phyloP scores from a whole-genome alignment of 2,113 vertebrate genomes.

The Microtus ochrogaster region DNA sequence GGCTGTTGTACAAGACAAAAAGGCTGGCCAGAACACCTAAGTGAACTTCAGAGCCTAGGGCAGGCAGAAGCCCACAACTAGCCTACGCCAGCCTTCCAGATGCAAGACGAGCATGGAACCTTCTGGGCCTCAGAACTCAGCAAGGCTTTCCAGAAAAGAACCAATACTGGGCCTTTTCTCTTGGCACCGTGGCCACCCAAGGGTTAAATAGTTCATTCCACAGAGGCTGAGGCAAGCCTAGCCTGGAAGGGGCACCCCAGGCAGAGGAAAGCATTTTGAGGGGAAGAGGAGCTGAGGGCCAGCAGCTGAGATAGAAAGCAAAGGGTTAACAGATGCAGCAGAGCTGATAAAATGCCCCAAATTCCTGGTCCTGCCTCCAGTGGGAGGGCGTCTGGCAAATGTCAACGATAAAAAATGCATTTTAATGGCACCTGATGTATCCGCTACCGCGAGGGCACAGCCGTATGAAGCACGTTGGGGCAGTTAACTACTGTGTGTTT shows the following conservation, averaged over 20 bases:
- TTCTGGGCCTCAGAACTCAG: background rate
- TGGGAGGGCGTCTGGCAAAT: conserved; percentile 86
- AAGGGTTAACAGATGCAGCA: conserved; percentile 81
- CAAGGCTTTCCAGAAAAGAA: background rate
- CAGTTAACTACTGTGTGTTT: conserved; percentile 10
- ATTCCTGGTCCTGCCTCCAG: conserved; percentile 84
- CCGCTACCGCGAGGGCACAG: conserved; percentile 86
- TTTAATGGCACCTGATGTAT: conserved; percentile 86
- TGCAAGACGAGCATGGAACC: rapidly evolving
- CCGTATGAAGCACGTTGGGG: background rate
- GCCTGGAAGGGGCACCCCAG: conserved; percentile 38
- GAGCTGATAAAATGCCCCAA: conserved; percentile 89
- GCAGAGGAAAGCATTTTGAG: background rate
- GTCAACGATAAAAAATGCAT: conserved; percentile 91
- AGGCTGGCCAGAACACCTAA: background rate
- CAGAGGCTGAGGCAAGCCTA: background rate
- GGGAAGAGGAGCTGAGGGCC: background rate
- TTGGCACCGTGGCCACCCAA: background rate
- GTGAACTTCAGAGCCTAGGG: background rate
- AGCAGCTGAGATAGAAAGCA: conserved; percentile 63
- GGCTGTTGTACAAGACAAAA: background rate
- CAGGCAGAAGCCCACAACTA: background rate
- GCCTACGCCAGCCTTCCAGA: background rate
- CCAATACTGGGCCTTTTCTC: background rate
- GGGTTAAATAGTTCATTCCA: conserved; percentile 46